Conservation (phyloP, 1,140 invertebrate genomes). For the Parasteatoda tepidariorum region DNA sequence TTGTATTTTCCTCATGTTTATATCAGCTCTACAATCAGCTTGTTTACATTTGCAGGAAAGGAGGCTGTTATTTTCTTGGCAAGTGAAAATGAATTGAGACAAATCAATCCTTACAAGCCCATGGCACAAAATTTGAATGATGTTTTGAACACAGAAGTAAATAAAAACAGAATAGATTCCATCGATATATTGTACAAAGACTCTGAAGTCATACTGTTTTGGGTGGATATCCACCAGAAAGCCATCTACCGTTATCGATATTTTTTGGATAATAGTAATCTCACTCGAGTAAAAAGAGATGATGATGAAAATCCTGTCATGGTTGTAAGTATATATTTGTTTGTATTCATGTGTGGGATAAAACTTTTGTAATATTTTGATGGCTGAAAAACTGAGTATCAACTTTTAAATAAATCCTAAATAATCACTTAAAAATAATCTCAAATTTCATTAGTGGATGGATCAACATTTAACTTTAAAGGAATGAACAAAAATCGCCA, state of each 20-base stretch:
- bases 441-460: too few species aligned
- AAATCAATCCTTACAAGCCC: slow-evolving; percentile 75
- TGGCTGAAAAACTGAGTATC: neutral
- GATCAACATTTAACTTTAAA: too few species aligned
- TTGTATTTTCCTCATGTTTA: too few species aligned
- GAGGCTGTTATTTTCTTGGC: slow-evolving; percentile 75
- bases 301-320: slow-evolving; percentile 21
- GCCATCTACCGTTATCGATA: slow-evolving; percentile 60
- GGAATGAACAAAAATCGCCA: too few species aligned
- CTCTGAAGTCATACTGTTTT: slow-evolving; percentile 59
- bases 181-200: slow-evolving; percentile 64
- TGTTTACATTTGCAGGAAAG: slow-evolving; percentile 65
- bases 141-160: slow-evolving; percentile 63
- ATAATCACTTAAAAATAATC: too few species aligned
- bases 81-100: slow-evolving; percentile 75
- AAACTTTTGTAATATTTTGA: neutral
- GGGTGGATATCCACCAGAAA: slow-evolving; percentile 63
- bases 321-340: slow-evolving; percentile 27
- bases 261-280: neutral
- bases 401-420: neutral
- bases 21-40: too few species aligned
- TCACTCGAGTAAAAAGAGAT: slow-evolving; percentile 32
- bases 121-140: slow-evolving; percentile 66
- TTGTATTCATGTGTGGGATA: neutral
- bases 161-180: slow-evolving; percentile 64